Evolutionary conservation across 2,888 invertebrate species (phyloP).

Genomic region (Xestia c-nigrum): DNA sequence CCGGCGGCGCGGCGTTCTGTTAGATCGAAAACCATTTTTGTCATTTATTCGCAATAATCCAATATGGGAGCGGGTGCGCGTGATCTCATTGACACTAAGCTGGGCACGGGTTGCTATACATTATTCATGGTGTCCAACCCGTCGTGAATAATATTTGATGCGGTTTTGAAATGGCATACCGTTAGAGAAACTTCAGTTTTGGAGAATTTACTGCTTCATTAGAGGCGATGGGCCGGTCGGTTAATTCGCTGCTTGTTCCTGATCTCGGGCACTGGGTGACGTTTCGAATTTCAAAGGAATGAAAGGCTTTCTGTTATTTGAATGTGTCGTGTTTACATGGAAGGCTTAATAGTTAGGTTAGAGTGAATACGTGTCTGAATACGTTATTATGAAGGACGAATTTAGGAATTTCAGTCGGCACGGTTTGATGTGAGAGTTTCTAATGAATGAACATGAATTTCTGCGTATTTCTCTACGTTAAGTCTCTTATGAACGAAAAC

Average conservation of each 20-base stretch:
- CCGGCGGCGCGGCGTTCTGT: constrained; percentile 44
- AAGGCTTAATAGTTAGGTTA: constrained; percentile 9
- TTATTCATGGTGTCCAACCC: constrained; percentile 85
- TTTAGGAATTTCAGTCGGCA: constrained; percentile 1
- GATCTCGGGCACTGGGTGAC: constrained; percentile 27
- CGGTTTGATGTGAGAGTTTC: constrained; percentile 18
- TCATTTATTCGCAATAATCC: constrained; percentile 88
- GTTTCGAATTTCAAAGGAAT: constrained; percentile 49
- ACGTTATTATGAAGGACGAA: constrained; percentile 8
- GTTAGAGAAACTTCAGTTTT: constrained; percentile 69
- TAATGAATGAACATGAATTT: constrained; percentile 6
- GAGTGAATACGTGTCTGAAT: constrained; percentile 18
- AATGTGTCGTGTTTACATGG: constrained; percentile 19
- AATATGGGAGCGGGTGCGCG: constrained; percentile 84
- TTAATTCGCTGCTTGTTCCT: constrained; percentile 50
- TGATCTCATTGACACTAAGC: constrained; percentile 89
- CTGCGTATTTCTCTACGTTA: constrained; percentile 1
- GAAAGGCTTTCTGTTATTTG: constrained; percentile 17
- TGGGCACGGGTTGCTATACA: constrained; percentile 81
- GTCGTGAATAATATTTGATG: constrained; percentile 79
- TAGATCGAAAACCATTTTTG: constrained; percentile 82
- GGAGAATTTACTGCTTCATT: constrained; percentile 69
- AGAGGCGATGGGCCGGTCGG: constrained; percentile 49
- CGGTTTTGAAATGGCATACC: constrained; percentile 73
- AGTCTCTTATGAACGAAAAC: neutral